phyloP scores from a whole-genome alignment of 2,113 vertebrate species.

The Forbesichthys papilliferus region DNA sequence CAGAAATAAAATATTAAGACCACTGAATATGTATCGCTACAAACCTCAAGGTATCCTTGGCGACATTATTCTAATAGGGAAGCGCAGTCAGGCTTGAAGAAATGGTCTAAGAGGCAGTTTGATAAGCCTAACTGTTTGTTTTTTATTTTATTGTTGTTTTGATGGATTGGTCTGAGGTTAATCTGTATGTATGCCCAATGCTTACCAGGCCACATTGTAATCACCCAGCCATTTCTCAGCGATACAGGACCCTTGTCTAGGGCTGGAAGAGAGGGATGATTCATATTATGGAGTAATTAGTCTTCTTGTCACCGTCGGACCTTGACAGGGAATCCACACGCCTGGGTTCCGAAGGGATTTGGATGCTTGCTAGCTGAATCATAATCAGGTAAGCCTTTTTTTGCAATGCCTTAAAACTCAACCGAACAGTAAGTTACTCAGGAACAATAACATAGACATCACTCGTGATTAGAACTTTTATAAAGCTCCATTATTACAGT shows the following conservation, averaged over 20 bases:
- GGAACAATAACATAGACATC: conserved; percentile 2
- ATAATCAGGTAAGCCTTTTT: conserved; percentile 46
- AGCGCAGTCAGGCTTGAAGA: conserved; percentile 40
- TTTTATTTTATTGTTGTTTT: conserved; percentile 23
- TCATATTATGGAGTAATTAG: conserved; percentile 72
- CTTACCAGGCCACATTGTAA: conserved; percentile 54
- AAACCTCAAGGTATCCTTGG: conserved; percentile 17
- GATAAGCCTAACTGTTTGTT: conserved; percentile 23
- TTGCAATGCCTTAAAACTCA: conserved; percentile 21
- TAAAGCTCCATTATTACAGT: background rate
- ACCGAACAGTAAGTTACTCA: conserved; percentile 10
- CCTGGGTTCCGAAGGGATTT: conserved; percentile 58
- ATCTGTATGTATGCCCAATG: conserved; percentile 61
- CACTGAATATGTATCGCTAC: conserved; percentile 53
- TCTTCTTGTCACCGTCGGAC: conserved; percentile 70
- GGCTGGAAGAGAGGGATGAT: conserved; percentile 69
- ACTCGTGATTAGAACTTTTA: background rate
- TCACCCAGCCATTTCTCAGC: conserved; percentile 51
- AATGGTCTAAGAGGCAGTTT: conserved; percentile 41
- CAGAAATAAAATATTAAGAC: conserved; percentile 21
- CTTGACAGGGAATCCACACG: conserved; percentile 68
- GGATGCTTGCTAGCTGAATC: conserved; percentile 59
- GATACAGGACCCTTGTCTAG: conserved; percentile 42
- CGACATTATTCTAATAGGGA: conserved; percentile 20
- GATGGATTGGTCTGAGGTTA: conserved; percentile 52